phyloP scores from a whole-genome alignment of 2,888 invertebrate genomes.

The Hecatera dysodea region DNA sequence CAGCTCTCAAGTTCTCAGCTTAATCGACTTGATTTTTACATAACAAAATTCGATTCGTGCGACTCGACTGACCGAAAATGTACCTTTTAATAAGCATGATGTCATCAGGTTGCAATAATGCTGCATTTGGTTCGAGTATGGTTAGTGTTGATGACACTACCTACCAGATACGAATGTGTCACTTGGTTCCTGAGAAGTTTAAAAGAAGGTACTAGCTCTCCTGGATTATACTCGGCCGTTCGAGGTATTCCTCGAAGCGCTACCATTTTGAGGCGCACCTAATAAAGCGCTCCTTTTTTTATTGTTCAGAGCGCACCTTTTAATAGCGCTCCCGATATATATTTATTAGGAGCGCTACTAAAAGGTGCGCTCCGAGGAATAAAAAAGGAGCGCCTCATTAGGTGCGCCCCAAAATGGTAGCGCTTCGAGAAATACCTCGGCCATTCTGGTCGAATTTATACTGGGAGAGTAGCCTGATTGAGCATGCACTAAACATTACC shows the following conservation, averaged over 20 bases:
- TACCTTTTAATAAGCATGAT: slow-evolving; percentile 61
- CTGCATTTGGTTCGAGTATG: slow-evolving; percentile 40
- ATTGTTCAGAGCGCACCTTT: no score
- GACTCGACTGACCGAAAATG: slow-evolving; percentile 46
- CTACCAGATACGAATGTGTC: slow-evolving; percentile 35
- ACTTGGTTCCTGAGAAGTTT: slow-evolving; percentile 4
- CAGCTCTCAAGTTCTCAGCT: background rate
- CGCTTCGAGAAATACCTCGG: no score
- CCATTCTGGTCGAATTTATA: background rate
- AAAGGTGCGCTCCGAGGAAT: no score
- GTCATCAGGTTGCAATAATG: slow-evolving; percentile 57
- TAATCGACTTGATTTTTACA: slow-evolving; percentile 41
- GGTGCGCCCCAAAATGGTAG: no score
- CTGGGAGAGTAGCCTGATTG: background rate
- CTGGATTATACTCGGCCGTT: background rate
- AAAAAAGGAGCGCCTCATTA: no score
- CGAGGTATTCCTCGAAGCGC: no score
- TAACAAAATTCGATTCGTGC: slow-evolving; percentile 51
- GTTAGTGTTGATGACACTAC: slow-evolving; percentile 19
- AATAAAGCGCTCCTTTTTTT: no score
- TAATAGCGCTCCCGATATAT: no score
- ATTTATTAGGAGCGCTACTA: no score
- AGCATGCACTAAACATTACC: no score
- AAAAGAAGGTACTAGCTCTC: background rate
- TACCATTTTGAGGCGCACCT: no score